Evolutionary conservation across 2,888 invertebrate species (phyloP).

Genomic region (Coleophora deauratella): DNA sequence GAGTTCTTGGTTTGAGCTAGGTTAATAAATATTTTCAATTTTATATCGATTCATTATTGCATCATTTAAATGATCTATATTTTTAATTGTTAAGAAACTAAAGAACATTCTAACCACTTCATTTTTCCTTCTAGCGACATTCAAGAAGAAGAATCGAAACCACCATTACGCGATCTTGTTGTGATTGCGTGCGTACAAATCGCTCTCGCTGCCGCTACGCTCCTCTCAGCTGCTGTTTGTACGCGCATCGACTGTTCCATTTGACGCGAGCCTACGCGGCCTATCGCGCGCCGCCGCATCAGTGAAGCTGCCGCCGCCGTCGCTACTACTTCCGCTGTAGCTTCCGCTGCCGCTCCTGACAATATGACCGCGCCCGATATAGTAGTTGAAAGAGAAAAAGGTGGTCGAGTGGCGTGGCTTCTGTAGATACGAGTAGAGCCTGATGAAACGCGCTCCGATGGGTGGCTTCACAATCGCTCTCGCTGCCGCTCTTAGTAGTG

Average conservation of each 20-base stretch:
- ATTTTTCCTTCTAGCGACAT: slow-evolving; percentile 43
- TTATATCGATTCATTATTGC: too few species aligned
- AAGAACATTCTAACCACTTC: not conserved
- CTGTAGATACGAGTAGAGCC: slow-evolving; percentile 44
- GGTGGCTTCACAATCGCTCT: not conserved
- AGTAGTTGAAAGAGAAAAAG: slow-evolving; percentile 52
- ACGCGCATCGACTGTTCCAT: slow-evolving; percentile 68
- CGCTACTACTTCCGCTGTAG: slow-evolving; percentile 26
- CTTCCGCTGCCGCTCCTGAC: slow-evolving; percentile 30
- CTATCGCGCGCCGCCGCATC: slow-evolving; percentile 51
- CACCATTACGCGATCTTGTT: slow-evolving; percentile 55
- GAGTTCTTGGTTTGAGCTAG: too few species aligned
- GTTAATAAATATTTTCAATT: too few species aligned
- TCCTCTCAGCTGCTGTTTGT: slow-evolving; percentile 67
- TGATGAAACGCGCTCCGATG: not conserved
- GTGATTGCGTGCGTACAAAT: slow-evolving; percentile 69
- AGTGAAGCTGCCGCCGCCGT: slow-evolving; percentile 40
- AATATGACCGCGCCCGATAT: slow-evolving; percentile 38
- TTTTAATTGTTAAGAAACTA: too few species aligned
- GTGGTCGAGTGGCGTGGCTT: slow-evolving; percentile 75
- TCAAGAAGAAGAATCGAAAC: slow-evolving; percentile 52
- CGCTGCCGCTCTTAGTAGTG: not conserved
- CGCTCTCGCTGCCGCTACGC: slow-evolving; percentile 60
- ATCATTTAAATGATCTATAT: too few species aligned
- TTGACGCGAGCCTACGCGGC: slow-evolving; percentile 61